Evolutionary conservation across 2,797 vertebrate genomes (phyloP).

Genomic region (Trematomus bernacchii): DNA sequence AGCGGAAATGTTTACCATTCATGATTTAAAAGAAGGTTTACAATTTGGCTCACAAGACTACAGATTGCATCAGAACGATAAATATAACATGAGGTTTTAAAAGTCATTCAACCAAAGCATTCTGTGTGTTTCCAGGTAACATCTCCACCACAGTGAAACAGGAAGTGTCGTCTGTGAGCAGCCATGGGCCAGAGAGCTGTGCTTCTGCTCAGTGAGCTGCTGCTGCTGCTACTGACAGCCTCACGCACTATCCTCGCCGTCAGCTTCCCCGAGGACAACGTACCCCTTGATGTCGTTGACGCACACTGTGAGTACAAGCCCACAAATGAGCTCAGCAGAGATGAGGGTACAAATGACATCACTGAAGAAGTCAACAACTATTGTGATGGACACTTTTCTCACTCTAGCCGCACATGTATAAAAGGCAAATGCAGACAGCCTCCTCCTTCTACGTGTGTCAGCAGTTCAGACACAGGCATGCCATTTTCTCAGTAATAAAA

Average conservation of each 20-base stretch:
- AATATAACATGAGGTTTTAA: neutral
- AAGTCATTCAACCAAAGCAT: conserved; percentile 16
- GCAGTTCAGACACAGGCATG: conserved; percentile 40
- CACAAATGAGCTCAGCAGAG: conserved; percentile 22
- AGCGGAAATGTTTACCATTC: neutral
- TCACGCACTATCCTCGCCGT: conserved; percentile 83
- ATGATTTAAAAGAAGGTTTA: neutral
- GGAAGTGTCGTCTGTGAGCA: conserved; percentile 82
- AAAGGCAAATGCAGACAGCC: conserved; percentile 25
- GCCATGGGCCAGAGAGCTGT: conserved; percentile 90
- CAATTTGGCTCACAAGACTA: neutral
- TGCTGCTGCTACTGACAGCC: conserved; percentile 82
- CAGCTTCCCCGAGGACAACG: conserved; percentile 96
- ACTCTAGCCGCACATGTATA: conserved; percentile 1
- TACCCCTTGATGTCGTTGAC: conserved; percentile 92
- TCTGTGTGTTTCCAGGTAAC: conserved; percentile 88
- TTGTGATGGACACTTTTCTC: conserved; percentile 3
- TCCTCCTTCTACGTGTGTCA: conserved; percentile 32
- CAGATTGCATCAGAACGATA: neutral
- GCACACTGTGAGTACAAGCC: conserved; percentile 92
- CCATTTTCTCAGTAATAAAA: conserved; percentile 56
- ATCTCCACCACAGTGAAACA: conserved; percentile 80
- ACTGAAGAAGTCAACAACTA: conserved; percentile 2
- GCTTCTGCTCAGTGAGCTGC: conserved; percentile 86
- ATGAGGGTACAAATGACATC: neutral